These are phyloP conservation scores for Avahi laniger DNA, from an alignment of 2,797 vertebrate genomes.

Conservation along the genomic window DNA sequence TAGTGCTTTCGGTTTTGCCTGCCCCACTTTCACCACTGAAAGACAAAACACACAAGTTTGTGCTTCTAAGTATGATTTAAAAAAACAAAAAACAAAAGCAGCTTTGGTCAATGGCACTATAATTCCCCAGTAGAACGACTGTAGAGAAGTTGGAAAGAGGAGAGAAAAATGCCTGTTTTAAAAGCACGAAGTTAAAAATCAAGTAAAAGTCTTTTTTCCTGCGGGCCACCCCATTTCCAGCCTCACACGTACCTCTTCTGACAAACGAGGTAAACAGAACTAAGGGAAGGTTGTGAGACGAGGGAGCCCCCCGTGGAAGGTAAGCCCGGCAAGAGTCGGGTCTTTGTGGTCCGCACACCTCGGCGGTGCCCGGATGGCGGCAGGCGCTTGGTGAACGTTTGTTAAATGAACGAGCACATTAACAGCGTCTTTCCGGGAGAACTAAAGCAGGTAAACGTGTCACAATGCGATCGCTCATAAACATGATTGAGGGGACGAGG, in stretches of 20 bases:
- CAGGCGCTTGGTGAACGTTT: fast-evolving
- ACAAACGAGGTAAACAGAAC: neutral
- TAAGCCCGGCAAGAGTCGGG: fast-evolving
- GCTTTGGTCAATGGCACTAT: neutral
- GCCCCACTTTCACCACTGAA: constrained; percentile 97
- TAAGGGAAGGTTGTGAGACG: fast-evolving
- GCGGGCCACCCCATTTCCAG: fast-evolving
- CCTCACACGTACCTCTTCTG: fast-evolving
- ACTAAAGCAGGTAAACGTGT: neutral
- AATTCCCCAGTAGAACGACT: neutral
- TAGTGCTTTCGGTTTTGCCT: constrained; percentile 98
- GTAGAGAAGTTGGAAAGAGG: neutral
- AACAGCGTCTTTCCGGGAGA: neutral
- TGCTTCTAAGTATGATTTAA: neutral
- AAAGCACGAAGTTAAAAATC: neutral
- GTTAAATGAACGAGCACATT: neutral
- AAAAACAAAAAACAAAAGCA: neutral
- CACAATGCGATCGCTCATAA: neutral
- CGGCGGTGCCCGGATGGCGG: fast-evolving
- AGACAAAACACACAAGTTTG: constrained; percentile 51
- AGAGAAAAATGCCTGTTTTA: neutral
- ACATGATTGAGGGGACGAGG: fast-evolving
- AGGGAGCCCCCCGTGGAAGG: fast-evolving
- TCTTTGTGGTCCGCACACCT: neutral
- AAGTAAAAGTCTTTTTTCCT: too few relatives aligned